phyloP scores from a whole-genome alignment of 2,797 vertebrate species.

The Rhinophrynus dorsalis region DNA sequence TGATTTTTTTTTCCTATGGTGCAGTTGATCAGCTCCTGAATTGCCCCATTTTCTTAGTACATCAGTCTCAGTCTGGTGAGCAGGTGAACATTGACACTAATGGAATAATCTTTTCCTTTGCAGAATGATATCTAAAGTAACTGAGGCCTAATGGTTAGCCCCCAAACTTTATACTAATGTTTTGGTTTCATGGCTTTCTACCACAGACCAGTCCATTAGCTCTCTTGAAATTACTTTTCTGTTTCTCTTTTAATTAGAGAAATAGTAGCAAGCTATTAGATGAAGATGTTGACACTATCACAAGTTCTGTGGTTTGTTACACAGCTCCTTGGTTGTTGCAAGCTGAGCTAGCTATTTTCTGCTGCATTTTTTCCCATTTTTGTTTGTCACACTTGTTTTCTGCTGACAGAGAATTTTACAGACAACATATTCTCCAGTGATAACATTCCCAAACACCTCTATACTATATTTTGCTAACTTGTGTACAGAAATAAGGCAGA shows the following conservation, averaged over 20 bases:
- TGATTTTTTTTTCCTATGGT: too few species aligned
- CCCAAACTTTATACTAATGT: conserved; percentile 62
- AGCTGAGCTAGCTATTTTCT: conserved; percentile 12
- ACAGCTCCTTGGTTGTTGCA: background rate
- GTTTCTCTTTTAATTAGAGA: conserved; percentile 58
- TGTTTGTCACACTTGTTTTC: conserved; percentile 56
- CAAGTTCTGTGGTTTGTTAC: conserved; percentile 35
- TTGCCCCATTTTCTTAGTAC: too few species aligned
- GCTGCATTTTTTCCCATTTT: background rate
- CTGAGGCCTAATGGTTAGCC: conserved; percentile 64
- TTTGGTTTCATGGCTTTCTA: conserved; percentile 61
- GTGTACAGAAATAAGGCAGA: too few species aligned
- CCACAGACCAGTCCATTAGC: conserved; percentile 66
- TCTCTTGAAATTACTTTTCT: conserved; percentile 65
- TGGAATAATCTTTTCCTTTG: conserved; percentile 52
- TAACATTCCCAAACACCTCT: too few species aligned
- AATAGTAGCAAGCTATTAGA: conserved; percentile 65
- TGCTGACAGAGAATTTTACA: conserved; percentile 43
- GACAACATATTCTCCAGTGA: too few species aligned
- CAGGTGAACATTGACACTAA: too few species aligned
- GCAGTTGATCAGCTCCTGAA: too few species aligned
- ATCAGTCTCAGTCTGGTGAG: too few species aligned
- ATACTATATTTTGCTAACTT: too few species aligned
- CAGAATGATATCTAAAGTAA: conserved; percentile 69
- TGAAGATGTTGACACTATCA: conserved; percentile 52